Evolutionary conservation across 37 sponge, comb jelly and placozoan genomes (phyloP), one percentile per base, ranked within the genome.

Genomic region (Haliclona indistincta): DNA sequence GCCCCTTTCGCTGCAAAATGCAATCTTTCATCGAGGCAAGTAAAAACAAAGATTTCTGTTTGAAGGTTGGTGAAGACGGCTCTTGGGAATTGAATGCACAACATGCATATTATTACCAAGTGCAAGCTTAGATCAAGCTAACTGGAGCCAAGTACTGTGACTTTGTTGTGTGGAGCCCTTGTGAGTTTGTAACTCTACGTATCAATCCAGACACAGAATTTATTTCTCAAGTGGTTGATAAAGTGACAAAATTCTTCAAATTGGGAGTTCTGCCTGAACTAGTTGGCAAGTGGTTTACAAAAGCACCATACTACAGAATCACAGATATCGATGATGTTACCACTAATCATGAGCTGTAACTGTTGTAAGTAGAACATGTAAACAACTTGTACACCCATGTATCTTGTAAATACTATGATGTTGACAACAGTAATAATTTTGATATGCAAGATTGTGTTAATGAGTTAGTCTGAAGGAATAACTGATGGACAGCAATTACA

Each of bases 81-180:
- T 68, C 30, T 22, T 51, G 74, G 65, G 15, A 29, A 23, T 65
- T 86, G 51, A 68, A 86, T 22, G 42, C 22, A 25, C 32, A 43
- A 38, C 80, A 86, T 64, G 17, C 74, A 20, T 86, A 86, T 54
- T 86, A 86, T 43, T 79, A 79, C 40, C 86, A 86, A 72, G 84
- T 84, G 20, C 83, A 82, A 56, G 51, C 75, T 30, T 75, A 74
- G 53, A 63, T 82, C 11, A 23, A 71, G 33, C 37, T 56, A 61
- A 58, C 63, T 61, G 37, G 44, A 34, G 71, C 56, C 26, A 36
- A 56, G 25, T 80, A 70, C 54, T 54, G 71, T 61, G 81, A 80
- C 38, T 80, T 80, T 42, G 52, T 80, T 4, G 81, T 65, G 6
- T 80, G 72, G 71, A 62, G 30, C 20, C 42, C 52, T 17, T 43